Percentiles rank a stretch among this genome's conserved stretches.
Conservation (phyloP, 2,797 vertebrate species). For the Neosilurus hyrtlii region DNA sequence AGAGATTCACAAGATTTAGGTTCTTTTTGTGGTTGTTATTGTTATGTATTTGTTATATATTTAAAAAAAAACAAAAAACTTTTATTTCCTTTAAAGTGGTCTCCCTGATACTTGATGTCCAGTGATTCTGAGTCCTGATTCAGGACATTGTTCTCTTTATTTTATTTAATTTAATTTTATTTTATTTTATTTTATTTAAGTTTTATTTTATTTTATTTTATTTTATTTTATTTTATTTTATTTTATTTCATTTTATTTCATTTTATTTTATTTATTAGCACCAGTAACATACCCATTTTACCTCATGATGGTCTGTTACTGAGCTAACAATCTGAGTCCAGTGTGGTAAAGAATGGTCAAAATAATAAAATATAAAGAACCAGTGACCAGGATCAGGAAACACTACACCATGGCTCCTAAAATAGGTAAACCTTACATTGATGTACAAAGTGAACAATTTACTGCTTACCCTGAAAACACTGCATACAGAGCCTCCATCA, state of each 20-base stretch:
- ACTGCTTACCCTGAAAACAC: background rate
- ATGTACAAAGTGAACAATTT: conserved; percentile 53
- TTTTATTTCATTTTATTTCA: too few relatives aligned
- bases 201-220: too few relatives aligned
- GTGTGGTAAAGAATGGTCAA: background rate
- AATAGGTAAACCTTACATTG: conserved; percentile 24
- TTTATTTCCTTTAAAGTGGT: conserved; percentile 48
- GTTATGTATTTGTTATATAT: conserved; percentile 11
- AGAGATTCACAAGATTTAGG: conserved; percentile 36
- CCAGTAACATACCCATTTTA: conserved; percentile 14
- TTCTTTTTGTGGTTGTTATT: conserved; percentile 33
- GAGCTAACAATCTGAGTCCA: background rate
- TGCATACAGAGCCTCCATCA: conserved; percentile 13
- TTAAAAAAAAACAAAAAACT: conserved; percentile 27
- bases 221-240: too few relatives aligned
- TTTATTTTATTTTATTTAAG: too few relatives aligned
- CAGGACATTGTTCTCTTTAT: background rate
- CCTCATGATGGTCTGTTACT: background rate
- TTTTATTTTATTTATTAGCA: background rate
- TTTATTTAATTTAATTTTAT: too few relatives aligned
- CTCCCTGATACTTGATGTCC: conserved; percentile 37
- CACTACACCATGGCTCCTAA: background rate
- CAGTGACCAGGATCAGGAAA: background rate
- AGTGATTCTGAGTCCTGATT: background rate
- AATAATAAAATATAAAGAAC: background rate